phyloP scores from a whole-genome alignment of 2,888 invertebrate species.

The Cosmopolites sordidus region DNA sequence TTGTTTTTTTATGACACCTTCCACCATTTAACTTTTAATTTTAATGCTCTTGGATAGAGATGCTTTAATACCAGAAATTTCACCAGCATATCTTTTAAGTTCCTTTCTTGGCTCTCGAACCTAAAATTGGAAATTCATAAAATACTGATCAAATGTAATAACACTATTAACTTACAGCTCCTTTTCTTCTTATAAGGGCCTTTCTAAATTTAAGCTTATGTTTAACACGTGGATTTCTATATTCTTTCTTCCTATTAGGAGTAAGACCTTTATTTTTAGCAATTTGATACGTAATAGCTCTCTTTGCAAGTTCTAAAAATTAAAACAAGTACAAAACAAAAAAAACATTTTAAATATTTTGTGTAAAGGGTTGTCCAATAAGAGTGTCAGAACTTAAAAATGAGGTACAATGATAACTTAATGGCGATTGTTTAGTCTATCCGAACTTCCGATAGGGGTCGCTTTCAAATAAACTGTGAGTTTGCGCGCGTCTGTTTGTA shows the following conservation, averaged over 20 bases:
- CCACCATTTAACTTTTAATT: conserved; percentile 54
- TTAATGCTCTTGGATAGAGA: conserved; percentile 86
- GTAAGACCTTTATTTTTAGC: conserved; percentile 94
- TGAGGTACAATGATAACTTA: too few relatives aligned
- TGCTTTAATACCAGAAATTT: conserved; percentile 89
- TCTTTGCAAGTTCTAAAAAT: conserved; percentile 54
- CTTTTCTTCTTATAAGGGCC: conserved; percentile 88
- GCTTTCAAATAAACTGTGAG: too few relatives aligned
- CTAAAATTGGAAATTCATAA: conserved; percentile 42
- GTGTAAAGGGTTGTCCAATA: too few relatives aligned
- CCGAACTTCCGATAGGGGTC: too few relatives aligned
- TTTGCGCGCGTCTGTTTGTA: too few relatives aligned
- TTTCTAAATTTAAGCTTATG: conserved; percentile 89
- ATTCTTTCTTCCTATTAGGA: conserved; percentile 85
- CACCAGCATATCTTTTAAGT: conserved; percentile 79
- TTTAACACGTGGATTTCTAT: conserved; percentile 92
- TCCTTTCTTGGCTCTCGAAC: conserved; percentile 79
- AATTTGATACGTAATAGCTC: conserved; percentile 89
- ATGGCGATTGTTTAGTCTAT: too few relatives aligned
- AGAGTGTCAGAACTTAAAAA: too few relatives aligned
- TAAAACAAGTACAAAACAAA: conserved; percentile 8
- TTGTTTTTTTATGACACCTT: neutral
- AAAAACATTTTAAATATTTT: neutral
- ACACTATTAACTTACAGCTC: conserved; percentile 63
- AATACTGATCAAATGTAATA: conserved; percentile 28